Conservation (phyloP, 2,797 vertebrate genomes). For the Gallinago nigripennis region DNA sequence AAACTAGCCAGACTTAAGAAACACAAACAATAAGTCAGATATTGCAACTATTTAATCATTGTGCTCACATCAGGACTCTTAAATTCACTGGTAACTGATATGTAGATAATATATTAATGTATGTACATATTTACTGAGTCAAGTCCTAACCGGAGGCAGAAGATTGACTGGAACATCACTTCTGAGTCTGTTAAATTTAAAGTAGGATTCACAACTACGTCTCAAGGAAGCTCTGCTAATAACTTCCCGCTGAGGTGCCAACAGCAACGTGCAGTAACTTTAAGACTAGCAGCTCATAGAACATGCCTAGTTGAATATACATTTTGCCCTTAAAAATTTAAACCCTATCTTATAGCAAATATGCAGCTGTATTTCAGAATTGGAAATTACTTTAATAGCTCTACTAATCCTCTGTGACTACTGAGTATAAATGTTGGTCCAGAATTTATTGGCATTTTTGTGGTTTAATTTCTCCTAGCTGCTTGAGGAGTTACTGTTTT, state of each 20-base stretch:
- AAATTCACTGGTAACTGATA: neutral
- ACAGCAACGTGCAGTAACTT: neutral
- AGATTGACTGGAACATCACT: neutral
- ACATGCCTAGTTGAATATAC: neutral
- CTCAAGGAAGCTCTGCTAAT: neutral
- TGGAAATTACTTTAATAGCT: neutral
- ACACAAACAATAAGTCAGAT: neutral
- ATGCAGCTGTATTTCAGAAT: neutral
- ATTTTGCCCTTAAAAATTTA: neutral
- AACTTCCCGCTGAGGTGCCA: neutral
- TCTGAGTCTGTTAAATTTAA: neutral
- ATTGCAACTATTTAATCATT: neutral
- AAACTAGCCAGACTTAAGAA: neutral
- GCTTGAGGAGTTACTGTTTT: neutral
- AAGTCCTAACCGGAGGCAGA: neutral
- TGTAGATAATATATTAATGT: neutral
- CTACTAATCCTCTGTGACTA: neutral
- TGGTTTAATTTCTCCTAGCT: constrained; percentile 38
- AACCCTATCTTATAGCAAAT: neutral
- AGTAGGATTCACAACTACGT: neutral
- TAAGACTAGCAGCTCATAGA: neutral
- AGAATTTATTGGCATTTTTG: neutral
- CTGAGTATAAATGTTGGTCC: neutral
- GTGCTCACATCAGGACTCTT: neutral
- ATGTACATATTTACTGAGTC: neutral